These are phyloP conservation scores for Barypeithes pellucidus DNA, from an alignment of 2,888 invertebrate genomes.

Conservation along the genomic window DNA sequence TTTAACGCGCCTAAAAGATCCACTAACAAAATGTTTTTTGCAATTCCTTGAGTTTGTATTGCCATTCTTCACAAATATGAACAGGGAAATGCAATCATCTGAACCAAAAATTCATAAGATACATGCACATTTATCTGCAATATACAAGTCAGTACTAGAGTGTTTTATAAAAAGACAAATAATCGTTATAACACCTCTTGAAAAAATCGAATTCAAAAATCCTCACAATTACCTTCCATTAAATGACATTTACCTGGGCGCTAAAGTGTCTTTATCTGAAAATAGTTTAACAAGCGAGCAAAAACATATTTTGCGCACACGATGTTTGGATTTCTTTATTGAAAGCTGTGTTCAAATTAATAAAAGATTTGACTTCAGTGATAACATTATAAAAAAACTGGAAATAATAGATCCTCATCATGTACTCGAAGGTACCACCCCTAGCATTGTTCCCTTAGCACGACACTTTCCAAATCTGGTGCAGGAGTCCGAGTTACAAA, in stretches of 20 bases:
- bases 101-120: slow-evolving; percentile 25
- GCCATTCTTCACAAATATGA: slow-evolving; percentile 17
- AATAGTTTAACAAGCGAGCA: slow-evolving; percentile 3
- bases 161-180: slow-evolving; percentile 32
- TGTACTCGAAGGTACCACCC: background rate
- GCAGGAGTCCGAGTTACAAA: slow-evolving; percentile 3
- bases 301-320: slow-evolving; percentile 9
- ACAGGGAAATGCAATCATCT: slow-evolving; percentile 18
- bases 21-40: slow-evolving; percentile 7
- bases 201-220: slow-evolving; percentile 25
- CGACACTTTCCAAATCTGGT: slow-evolving; percentile 19
- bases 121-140: background rate
- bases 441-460: slow-evolving; percentile 14
- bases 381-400: slow-evolving; percentile 18
- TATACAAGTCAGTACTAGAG: slow-evolving; percentile 15
- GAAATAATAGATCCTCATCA: slow-evolving; percentile 8
- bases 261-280: slow-evolving; percentile 2
- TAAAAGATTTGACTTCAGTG: slow-evolving; percentile 17
- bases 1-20: slow-evolving; percentile 19
- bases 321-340: slow-evolving; percentile 24
- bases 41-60: slow-evolving; percentile 15
- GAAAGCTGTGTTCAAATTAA: slow-evolving; percentile 26
- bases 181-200: slow-evolving; percentile 12
- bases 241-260: slow-evolving; percentile 23
- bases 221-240: slow-evolving; percentile 22